These are phyloP conservation scores for Trematomus bernacchii DNA, from an alignment of 2,797 vertebrate species.

Conservation along the genomic window DNA sequence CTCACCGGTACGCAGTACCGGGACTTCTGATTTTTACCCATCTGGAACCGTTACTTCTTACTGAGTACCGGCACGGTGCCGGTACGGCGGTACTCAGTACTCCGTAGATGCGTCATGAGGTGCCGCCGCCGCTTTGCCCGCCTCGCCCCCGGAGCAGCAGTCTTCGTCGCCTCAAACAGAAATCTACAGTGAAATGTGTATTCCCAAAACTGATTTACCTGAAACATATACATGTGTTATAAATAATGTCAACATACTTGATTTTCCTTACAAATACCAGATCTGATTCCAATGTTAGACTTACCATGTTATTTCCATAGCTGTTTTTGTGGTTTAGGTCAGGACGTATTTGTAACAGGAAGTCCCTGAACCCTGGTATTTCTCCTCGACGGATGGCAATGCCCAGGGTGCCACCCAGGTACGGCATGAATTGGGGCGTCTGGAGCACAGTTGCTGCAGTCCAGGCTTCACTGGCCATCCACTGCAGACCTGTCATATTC, in stretches of 20 bases:
- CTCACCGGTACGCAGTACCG: too few species aligned
- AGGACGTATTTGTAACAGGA: slow-evolving; percentile 58
- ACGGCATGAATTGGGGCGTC: slow-evolving; percentile 52
- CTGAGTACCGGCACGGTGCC: too few species aligned
- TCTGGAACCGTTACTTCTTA: too few species aligned
- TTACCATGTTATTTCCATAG: slow-evolving; percentile 55
- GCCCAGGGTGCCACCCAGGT: slow-evolving; percentile 70
- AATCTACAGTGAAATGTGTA: slow-evolving; percentile 61
- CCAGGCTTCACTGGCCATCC: slow-evolving; percentile 68
- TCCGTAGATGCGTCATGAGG: too few species aligned
- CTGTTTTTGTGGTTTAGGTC: slow-evolving; percentile 19
- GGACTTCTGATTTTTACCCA: too few species aligned
- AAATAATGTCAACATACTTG: background rate
- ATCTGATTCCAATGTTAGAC: background rate
- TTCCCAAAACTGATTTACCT: slow-evolving; percentile 69
- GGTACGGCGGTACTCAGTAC: too few species aligned
- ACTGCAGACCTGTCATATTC: slow-evolving; percentile 65
- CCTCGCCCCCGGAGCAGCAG: too few species aligned
- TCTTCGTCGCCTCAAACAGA: too few species aligned
- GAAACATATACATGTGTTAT: background rate
- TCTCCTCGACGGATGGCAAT: slow-evolving; percentile 78
- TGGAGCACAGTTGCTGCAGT: slow-evolving; percentile 46
- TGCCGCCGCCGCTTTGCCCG: too few species aligned
- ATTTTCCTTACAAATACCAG: background rate
- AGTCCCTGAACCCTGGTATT: slow-evolving; percentile 73